Percentiles rank a stretch among this genome's conserved stretches.
phyloP scores from a whole-genome alignment of 53 echinoderm and acorn worm species.

The Zoroaster sp. region DNA sequence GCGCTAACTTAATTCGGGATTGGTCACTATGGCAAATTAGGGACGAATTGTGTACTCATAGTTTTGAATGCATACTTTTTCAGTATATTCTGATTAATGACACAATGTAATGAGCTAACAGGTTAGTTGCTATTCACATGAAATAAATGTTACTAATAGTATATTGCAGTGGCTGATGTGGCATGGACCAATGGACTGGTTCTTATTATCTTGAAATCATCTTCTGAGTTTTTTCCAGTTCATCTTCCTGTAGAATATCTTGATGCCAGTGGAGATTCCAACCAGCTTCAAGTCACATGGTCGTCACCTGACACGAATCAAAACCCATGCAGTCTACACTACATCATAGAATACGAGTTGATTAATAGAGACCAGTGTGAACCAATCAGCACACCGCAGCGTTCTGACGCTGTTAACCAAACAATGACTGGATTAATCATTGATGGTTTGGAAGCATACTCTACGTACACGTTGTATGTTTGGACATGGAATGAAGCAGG shows the following conservation, averaged over 20 bases:
- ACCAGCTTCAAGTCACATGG: not conserved
- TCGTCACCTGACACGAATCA: not conserved
- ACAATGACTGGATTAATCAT: not conserved
- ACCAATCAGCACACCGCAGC: not conserved
- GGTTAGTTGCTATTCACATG: no score
- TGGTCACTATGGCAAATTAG: no score
- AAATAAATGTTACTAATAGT: no score
- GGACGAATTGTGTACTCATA: no score
- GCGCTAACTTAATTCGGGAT: no score
- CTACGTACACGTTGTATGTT: not conserved
- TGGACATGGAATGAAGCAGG: not conserved
- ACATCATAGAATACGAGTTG: not conserved
- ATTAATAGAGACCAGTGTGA: not conserved
- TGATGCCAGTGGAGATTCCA: not conserved
- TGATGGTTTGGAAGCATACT: not conserved
- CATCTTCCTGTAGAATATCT: not conserved
- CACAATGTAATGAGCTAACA: no score
- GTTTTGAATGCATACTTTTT: no score
- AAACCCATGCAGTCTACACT: not conserved
- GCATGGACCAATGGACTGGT: no score
- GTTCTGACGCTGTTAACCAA: not conserved
- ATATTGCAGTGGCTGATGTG: no score
- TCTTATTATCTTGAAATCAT: no score
- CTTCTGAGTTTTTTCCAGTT: not conserved
- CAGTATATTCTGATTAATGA: no score